These are phyloP conservation scores for Nebria ingens DNA, from an alignment of 1,140 invertebrate species.

Conservation along the genomic window DNA sequence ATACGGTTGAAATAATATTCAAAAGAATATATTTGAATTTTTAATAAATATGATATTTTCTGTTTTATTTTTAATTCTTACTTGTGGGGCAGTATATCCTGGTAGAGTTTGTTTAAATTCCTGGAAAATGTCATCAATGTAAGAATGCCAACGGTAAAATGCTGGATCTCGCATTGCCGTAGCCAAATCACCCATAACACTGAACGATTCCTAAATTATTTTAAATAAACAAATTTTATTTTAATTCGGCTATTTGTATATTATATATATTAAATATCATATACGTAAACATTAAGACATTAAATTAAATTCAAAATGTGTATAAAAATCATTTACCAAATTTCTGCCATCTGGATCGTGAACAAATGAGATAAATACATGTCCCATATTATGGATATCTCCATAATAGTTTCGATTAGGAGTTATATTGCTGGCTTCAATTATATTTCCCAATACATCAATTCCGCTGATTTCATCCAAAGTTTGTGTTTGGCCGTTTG, in stretches of 20 bases:
- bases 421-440: conserved; percentile 55
- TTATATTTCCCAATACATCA: conserved; percentile 63
- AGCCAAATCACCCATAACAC: conserved; percentile 32
- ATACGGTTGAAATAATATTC: no score
- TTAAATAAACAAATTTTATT: conserved; percentile 12
- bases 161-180: conserved; percentile 38
- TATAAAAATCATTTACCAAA: conserved; percentile 35
- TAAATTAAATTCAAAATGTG: no score
- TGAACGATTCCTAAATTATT: conserved; percentile 15
- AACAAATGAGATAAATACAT: conserved; percentile 47
- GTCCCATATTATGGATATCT: conserved; percentile 58
- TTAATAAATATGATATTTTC: background rate
- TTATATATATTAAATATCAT: no score
- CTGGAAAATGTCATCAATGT: conserved; percentile 35
- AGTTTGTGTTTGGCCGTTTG: conserved; percentile 32
- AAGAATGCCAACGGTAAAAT: conserved; percentile 35
- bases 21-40: no score
- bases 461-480: conserved; percentile 58
- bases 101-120: conserved; percentile 30
- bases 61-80: conserved; percentile 21
- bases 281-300: no score
- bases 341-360: conserved; percentile 50
- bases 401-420: conserved; percentile 55
- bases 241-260: conserved; percentile 9
- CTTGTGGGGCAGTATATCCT: conserved; percentile 33